Percentiles rank a stretch among this genome's conserved stretches.
phyloP scores from a whole-genome alignment of 2,797 vertebrate species.

The Pogonophryne albipinna region DNA sequence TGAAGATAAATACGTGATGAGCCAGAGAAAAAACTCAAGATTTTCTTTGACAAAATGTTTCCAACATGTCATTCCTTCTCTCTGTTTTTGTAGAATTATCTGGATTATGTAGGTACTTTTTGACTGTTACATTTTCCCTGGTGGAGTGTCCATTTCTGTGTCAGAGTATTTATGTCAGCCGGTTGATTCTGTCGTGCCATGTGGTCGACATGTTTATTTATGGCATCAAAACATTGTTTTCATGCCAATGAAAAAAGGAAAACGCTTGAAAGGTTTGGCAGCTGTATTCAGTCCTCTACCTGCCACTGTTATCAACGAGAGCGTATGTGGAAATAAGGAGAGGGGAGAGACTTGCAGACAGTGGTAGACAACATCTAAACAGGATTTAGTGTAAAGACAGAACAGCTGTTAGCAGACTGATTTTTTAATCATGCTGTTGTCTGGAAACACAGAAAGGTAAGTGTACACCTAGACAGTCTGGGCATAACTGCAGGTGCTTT shows the following conservation, averaged over 20 bases:
- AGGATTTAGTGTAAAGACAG: conserved; percentile 29
- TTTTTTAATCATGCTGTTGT: conserved; percentile 37
- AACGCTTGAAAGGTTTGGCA: conserved; percentile 29
- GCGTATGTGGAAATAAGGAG: conserved; percentile 1
- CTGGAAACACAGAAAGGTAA: conserved; percentile 43
- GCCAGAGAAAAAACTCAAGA: background rate
- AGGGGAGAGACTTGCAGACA: conserved; percentile 12
- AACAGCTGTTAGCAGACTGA: conserved; percentile 14
- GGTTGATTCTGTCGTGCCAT: conserved; percentile 25
- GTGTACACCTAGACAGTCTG: conserved; percentile 24
- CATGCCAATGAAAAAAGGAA: conserved; percentile 51
- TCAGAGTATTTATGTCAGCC: conserved; percentile 33
- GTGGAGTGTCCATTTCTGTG: conserved; percentile 33
- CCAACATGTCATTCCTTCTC: conserved; percentile 12
- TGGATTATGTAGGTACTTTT: conserved; percentile 20
- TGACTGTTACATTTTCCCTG: conserved; percentile 33
- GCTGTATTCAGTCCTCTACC: conserved; percentile 23
- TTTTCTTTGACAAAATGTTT: background rate
- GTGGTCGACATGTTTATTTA: conserved; percentile 55
- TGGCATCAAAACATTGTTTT: conserved; percentile 47
- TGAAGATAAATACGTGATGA: background rate
- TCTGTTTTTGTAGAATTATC: conserved; percentile 7
- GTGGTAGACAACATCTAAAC: conserved; percentile 31
- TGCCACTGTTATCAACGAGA: conserved; percentile 19
- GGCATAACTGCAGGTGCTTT: conserved; percentile 71